phyloP scores from a whole-genome alignment of 2,113 vertebrate genomes.

The Centropus unirufus region DNA sequence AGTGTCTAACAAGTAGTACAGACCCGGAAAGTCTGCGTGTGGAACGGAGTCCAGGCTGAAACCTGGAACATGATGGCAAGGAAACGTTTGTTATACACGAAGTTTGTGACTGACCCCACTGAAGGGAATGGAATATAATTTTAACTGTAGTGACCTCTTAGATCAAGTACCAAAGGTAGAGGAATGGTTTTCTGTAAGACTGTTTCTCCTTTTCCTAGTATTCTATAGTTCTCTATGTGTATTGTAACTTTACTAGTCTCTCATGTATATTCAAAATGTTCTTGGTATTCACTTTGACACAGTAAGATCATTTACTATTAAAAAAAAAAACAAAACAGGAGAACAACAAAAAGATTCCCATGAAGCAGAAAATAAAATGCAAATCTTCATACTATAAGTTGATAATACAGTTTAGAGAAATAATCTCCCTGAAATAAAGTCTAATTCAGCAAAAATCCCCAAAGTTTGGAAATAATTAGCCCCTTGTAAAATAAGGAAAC shows the following conservation, averaged over 20 bases:
- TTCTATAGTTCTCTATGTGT: neutral
- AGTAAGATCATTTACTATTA: neutral
- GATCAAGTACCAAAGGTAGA: neutral
- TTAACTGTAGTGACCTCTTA: neutral
- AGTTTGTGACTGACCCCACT: neutral
- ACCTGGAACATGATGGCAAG: neutral
- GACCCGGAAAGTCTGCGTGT: neutral
- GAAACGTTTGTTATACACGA: neutral
- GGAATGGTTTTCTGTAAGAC: neutral
- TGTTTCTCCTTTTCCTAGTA: neutral
- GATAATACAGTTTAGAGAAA: neutral
- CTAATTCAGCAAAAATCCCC: neutral
- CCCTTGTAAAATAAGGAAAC: neutral
- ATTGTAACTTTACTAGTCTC: neutral
- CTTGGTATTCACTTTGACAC: neutral
- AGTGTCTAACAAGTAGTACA: neutral
- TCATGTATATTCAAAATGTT: neutral
- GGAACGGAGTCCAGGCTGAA: neutral
- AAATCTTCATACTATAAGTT: neutral
- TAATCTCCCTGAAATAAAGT: neutral
- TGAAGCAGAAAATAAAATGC: neutral
- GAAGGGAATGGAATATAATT: neutral
- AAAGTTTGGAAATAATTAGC: neutral
- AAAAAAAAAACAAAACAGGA: neutral
- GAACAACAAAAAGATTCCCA: neutral